These are phyloP conservation scores for Mus minutoides DNA, from an alignment of 2,797 vertebrate species.

Conservation along the genomic window DNA sequence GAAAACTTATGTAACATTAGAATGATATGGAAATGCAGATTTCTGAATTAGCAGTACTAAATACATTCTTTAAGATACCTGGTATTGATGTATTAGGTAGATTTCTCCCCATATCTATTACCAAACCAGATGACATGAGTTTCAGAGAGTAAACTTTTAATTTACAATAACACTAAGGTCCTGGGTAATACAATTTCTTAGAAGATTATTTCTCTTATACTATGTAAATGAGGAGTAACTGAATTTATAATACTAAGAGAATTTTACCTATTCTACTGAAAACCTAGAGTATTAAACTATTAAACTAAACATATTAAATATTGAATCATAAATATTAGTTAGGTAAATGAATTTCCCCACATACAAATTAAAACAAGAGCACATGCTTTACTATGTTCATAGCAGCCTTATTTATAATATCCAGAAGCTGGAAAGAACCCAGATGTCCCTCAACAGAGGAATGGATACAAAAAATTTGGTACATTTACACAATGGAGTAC, in stretches of 20 bases:
- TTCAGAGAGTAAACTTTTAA: neutral
- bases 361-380: neutral
- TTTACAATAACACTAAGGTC: neutral
- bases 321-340: neutral
- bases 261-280: neutral
- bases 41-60: neutral
- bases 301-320: neutral
- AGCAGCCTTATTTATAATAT: neutral
- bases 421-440: neutral
- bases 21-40: neutral
- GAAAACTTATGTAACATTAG: neutral
- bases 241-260: neutral
- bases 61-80: neutral
- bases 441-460: neutral
- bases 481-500: neutral
- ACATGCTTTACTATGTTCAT: neutral
- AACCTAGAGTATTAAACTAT: neutral
- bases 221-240: neutral
- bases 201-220: neutral
- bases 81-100: neutral
- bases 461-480: neutral
- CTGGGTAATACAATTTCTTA: neutral
- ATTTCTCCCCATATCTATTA: neutral
- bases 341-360: neutral
- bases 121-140: neutral